A percentile compares a stretch with the other conserved stretches of the same genome.
phyloP scores from a whole-genome alignment of 2,797 vertebrate species.

The Enteromius paludinosus region DNA sequence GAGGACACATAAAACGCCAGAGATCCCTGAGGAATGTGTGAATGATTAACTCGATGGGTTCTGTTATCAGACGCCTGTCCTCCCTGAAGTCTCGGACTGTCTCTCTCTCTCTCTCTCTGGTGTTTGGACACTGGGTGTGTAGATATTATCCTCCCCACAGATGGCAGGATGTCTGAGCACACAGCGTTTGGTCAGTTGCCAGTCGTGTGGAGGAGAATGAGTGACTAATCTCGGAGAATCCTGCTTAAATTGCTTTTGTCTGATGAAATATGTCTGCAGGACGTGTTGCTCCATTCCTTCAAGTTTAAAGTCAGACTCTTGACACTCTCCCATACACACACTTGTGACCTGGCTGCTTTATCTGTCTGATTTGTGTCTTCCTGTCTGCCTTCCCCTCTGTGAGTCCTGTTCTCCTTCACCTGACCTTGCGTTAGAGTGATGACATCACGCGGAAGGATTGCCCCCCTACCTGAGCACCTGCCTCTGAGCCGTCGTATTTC shows the following conservation, averaged over 20 bases:
- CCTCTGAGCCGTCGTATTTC: background rate
- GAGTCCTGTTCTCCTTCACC: constrained; percentile 17
- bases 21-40: constrained; percentile 51
- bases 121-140: constrained; percentile 21
- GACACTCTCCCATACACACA: background rate
- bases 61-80: constrained; percentile 49
- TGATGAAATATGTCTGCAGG: constrained; percentile 52
- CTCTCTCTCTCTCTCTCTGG: constrained; percentile 1
- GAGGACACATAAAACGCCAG: constrained; percentile 32
- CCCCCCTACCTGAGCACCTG: constrained; percentile 21
- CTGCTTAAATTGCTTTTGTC: constrained; percentile 49
- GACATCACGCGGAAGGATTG: constrained; percentile 16
- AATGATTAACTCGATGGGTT: constrained; percentile 51
- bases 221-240: constrained; percentile 31
- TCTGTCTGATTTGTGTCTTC: constrained; percentile 48
- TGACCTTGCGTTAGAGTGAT: background rate
- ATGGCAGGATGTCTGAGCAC: constrained; percentile 24
- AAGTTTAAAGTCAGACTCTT: constrained; percentile 22
- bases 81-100: constrained; percentile 40
- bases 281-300: constrained; percentile 40
- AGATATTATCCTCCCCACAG: constrained; percentile 24
- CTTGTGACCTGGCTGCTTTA: constrained; percentile 24
- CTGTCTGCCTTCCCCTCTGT: constrained; percentile 9
- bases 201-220: constrained; percentile 53
- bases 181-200: constrained; percentile 37